Conservation (phyloP, 2,797 vertebrate species). For the Sus cebifrons region DNA sequence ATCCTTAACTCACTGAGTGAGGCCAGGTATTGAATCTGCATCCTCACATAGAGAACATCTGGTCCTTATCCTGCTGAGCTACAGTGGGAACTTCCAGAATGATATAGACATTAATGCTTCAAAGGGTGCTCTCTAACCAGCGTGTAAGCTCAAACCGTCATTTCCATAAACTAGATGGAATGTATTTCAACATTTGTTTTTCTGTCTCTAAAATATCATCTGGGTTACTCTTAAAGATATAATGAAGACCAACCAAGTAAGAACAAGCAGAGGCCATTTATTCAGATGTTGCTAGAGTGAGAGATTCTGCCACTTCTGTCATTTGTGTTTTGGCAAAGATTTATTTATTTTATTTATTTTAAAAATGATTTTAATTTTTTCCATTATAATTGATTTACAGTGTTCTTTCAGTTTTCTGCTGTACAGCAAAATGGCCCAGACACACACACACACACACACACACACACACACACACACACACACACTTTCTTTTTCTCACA, state of each 20-base stretch:
- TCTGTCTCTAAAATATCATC: conserved; percentile 34
- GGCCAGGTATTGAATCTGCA: too few relatives aligned
- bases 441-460: too few relatives aligned
- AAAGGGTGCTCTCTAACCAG: conserved; percentile 25
- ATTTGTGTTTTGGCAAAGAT: neutral
- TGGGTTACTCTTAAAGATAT: conserved; percentile 42
- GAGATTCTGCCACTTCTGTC: neutral
- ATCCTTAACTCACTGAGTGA: too few relatives aligned
- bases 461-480: too few relatives aligned
- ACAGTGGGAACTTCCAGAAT: conserved; percentile 13
- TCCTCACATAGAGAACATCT: too few relatives aligned
- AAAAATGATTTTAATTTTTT: too few relatives aligned
- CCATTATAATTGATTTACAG: too few relatives aligned
- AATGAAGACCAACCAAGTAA: conserved; percentile 41
- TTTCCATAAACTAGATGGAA: conserved; percentile 7
- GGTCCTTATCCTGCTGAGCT: too few relatives aligned
- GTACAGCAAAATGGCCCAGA: too few relatives aligned
- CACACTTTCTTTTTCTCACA: too few relatives aligned
- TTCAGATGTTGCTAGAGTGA: neutral
- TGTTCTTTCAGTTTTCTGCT: too few relatives aligned
- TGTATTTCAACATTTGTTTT: conserved; percentile 43
- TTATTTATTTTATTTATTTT: too few relatives aligned
- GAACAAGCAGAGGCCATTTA: conserved; percentile 18
- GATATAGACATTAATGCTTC: conserved; percentile 47
- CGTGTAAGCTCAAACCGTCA: neutral